Evolutionary conservation across 1,140 invertebrate species (phyloP).

Genomic region (Trachelipus rathkii): DNA sequence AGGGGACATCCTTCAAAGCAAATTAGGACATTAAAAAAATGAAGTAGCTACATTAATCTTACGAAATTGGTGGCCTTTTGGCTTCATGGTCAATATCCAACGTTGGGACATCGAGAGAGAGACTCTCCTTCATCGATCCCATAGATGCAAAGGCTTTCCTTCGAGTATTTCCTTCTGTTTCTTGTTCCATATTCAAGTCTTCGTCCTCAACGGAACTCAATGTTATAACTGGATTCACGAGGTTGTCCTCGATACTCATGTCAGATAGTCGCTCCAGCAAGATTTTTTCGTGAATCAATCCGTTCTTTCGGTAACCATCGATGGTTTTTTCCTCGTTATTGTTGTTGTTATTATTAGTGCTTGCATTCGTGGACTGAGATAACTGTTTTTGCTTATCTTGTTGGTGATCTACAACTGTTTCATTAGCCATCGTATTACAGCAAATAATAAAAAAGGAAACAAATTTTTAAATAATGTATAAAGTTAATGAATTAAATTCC

Average conservation of each 20-base stretch:
- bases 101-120: slow-evolving; percentile 41
- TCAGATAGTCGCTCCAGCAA: slow-evolving; percentile 43
- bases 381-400: background rate
- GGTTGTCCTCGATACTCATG: slow-evolving; percentile 45
- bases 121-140: slow-evolving; percentile 36
- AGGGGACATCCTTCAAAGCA: too few species aligned
- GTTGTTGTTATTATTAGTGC: too few species aligned
- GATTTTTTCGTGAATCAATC: slow-evolving; percentile 43
- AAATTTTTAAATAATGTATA: too few species aligned
- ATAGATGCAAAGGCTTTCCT: slow-evolving; percentile 17
- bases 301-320: slow-evolving; percentile 41
- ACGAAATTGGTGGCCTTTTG: slow-evolving; percentile 42
- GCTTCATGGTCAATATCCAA: slow-evolving; percentile 41
- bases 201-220: slow-evolving; percentile 43
- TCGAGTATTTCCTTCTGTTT: slow-evolving; percentile 20
- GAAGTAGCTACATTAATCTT: background rate
- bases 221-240: slow-evolving; percentile 43
- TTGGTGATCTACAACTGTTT: background rate
- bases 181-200: slow-evolving; percentile 24
- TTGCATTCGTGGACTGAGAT: background rate
- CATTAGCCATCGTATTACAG: background rate
- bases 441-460: too few species aligned
- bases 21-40: too few species aligned
- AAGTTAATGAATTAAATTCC: too few species aligned
- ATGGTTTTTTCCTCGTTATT: background rate